Evolutionary conservation across 2,797 vertebrate genomes (phyloP), one percentile per base, ranked within the genome.

Genomic region (Sciurus vulgaris): DNA sequence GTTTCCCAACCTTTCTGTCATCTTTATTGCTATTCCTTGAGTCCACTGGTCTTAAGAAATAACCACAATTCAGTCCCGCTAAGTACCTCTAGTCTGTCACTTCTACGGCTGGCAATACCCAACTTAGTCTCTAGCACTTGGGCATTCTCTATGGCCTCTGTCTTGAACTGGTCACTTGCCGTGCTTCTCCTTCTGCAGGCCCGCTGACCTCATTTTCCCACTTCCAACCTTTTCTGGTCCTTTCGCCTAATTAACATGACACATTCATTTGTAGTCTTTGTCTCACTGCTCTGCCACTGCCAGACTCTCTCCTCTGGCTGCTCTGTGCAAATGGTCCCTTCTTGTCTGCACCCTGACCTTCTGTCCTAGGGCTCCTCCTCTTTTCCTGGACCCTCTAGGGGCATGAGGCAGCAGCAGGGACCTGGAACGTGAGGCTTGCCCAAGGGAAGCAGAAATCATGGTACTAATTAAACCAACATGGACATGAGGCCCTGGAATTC

Each of bases 381-480:
- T 49, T 69, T 86, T 41, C 63, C 26, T n/a, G 73, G 79, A 18
- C 94, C 69, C n/a, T 59, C 22, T 30, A 63, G 74, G 59, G 65
- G 11, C 30, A 51, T 9, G 22, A 79, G 30, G 73, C 65, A 67
- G 88, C 72, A 24, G 44, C 72, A 17, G 38, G 35, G 38, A 2
- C 13, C 59, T 74, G 76, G 56, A 35, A 41, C 8, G 9, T 1
- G 7, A 86, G 35, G 49, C 18, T 49, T 59, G 49, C 93, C 96
- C 38, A 59, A 51, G 41, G 73, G 77, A 88, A 87, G 77, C 59
- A 73, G 89, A 61, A 81, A 90, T 74, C 89, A 15, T 7, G 44
- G 59, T n/a, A 74, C 72, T 93, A 85, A 93, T 89, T 35, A 94
- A 96, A 86, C n/a, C 86, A 35, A 38, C 4, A 12, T 96, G 96